Evolutionary conservation across 2,888 invertebrate genomes (phyloP).

Genomic region (Spilosoma lubricipeda): DNA sequence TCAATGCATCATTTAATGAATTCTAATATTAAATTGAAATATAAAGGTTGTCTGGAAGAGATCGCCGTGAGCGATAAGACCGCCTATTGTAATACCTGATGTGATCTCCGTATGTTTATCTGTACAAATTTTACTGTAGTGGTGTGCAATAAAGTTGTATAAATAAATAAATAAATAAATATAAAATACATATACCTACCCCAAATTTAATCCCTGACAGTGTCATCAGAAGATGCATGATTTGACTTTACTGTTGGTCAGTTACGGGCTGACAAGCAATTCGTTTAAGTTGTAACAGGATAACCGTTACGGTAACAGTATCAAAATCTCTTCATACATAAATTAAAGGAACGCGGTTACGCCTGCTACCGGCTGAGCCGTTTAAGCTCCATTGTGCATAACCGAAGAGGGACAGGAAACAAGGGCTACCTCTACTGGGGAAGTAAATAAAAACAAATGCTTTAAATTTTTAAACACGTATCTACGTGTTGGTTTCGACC

Average conservation of each 20-base stretch:
- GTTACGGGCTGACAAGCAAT: constrained; percentile 44
- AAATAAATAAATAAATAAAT: no score
- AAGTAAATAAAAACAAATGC: constrained; percentile 14
- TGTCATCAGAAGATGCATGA: constrained; percentile 16
- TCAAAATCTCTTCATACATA: constrained; percentile 80
- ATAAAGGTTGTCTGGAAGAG: no score
- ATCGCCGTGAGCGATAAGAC: no score
- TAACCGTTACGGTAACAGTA: constrained; percentile 54
- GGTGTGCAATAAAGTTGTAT: no score
- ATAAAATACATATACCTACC: no score
- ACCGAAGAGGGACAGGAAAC: constrained; percentile 69
- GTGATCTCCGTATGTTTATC: no score
- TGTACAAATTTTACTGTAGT: no score
- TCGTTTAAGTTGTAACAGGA: constrained; percentile 58
- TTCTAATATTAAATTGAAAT: no score
- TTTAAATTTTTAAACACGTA: constrained; percentile 18
- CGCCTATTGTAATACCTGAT: no score
- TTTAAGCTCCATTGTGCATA: constrained; percentile 77
- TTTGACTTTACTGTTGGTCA: constrained; percentile 26
- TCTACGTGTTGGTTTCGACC: background rate
- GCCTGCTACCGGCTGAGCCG: constrained; percentile 64
- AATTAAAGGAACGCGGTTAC: constrained; percentile 71
- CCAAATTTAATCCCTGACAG: background rate
- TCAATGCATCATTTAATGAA: no score
- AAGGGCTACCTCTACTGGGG: constrained; percentile 20